phyloP scores from a whole-genome alignment of 2,888 invertebrate species.

The Nymphalis polychloros region DNA sequence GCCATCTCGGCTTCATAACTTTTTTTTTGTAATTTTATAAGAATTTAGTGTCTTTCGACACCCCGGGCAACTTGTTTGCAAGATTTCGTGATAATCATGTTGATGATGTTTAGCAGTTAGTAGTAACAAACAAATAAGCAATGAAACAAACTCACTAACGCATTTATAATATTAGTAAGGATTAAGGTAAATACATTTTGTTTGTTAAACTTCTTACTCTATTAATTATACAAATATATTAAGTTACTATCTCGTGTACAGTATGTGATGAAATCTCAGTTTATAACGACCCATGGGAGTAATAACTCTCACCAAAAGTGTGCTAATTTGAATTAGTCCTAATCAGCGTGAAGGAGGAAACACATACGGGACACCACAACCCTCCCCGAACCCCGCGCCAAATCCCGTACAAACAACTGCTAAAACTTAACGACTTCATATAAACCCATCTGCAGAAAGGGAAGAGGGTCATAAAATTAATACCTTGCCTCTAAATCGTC shows the following conservation, averaged over 20 bases:
- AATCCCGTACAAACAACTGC: constrained; percentile 67
- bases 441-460: constrained; percentile 66
- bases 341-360: constrained; percentile 53
- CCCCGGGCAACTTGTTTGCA: no score
- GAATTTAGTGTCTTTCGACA: no score
- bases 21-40: no score
- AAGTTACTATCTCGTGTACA: not conserved
- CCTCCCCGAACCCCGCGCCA: constrained; percentile 51
- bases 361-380: constrained; percentile 42
- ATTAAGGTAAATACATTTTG: no score
- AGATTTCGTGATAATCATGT: no score
- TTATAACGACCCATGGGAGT: constrained; percentile 21
- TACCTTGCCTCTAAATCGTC: constrained; percentile 72
- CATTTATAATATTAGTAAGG: no score
- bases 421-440: constrained; percentile 77
- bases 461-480: constrained; percentile 77
- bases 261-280: constrained; percentile 1
- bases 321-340: constrained; percentile 72
- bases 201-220: no score
- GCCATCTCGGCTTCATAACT: no score
- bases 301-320: constrained; percentile 50
- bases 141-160: no score
- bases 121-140: no score
- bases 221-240: no score
- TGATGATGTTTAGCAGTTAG: no score